Base-by-base conservation (phyloP, 2,113 vertebrate species). In the Tragelaphus buxtoni region DNA sequence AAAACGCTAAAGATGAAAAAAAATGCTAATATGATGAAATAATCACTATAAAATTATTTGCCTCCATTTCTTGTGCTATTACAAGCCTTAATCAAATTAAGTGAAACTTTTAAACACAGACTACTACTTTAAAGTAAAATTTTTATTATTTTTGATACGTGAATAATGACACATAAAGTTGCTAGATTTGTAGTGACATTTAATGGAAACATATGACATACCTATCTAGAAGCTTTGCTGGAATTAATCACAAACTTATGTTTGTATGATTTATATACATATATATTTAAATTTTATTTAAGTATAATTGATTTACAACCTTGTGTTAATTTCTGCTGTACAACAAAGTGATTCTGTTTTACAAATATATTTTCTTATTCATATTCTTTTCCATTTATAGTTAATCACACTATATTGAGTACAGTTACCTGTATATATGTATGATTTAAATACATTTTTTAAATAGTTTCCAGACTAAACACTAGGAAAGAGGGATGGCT, bases 21-120 rank as follows among this genome's bases (percentile, higher is more conserved):
- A 96, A 96, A 95, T 80, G 85, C 30, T 80, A 85, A 88, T 58
- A 92, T 61, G 42, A 56, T 61, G 53, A 94, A 79, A 86, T 92
- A 79, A 88, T 81, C 61, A 77, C 61, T 84, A 26, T 42, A 83
- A 89, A 88, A 89, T 90, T 60, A 88, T 86, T 86, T 95, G 47
- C 47, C 85, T 95, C 42, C 28, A 35, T 85, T 93, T 96, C 35
- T 76, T 85, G 26, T 74, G 32, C 32, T 89, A 49, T 82, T 93
- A 86, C 9, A 95, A 82, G 39, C 42, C 47, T 88, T 85, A 89
- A 80, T 49, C 69, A 93, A 94, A 61, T 96, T 53, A 91, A 92
- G 18, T 96, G 58, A 88, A 72, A 92, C 10, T 30, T 91, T 35
- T 85, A 91, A 94, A 65, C 47, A 77, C 26, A 58, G 39, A 61